A percentile compares a stretch with the other conserved stretches of the same genome.
Evolutionary conservation across 1,140 invertebrate genomes (phyloP).

Genomic region (Thereuonema tuberculata): DNA sequence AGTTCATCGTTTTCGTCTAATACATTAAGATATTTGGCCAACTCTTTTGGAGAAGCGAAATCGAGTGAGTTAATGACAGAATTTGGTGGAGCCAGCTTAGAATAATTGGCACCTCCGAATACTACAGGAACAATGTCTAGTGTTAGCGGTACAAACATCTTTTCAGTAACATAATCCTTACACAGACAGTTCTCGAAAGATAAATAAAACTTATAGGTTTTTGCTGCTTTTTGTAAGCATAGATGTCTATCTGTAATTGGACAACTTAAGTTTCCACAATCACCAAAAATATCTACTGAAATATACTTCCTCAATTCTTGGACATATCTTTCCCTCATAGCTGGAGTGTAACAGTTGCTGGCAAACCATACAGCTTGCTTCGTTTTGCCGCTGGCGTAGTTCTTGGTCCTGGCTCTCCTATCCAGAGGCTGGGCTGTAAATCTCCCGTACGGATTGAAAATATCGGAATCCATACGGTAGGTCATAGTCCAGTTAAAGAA

Average conservation of each 20-base stretch:
- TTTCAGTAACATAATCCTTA: constrained; percentile 91
- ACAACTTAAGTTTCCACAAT: background rate
- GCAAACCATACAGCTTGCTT: background rate
- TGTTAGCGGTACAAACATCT: constrained; percentile 60
- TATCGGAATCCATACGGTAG: background rate
- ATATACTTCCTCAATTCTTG: background rate
- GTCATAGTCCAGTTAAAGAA: background rate
- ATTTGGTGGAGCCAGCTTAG: constrained; percentile 25
- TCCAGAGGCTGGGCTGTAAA: background rate
- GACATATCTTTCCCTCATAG: background rate
- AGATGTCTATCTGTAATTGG: background rate
- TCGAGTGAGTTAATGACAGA: constrained; percentile 31
- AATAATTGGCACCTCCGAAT: constrained; percentile 30
- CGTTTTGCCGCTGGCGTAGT: background rate
- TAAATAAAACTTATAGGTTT: constrained; percentile 71
- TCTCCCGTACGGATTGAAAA: background rate
- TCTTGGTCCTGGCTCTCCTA: no score
- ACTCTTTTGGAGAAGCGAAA: constrained; percentile 20
- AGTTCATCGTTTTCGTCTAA: constrained; percentile 20
- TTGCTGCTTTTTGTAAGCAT: background rate
- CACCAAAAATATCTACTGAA: background rate
- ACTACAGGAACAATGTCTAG: constrained; percentile 29
- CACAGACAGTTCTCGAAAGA: constrained; percentile 97
- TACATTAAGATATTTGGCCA: constrained; percentile 22
- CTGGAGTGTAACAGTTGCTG: background rate